These are phyloP conservation scores for Acanthurus tractus DNA, from an alignment of 2,797 vertebrate genomes.

Conservation along the genomic window DNA sequence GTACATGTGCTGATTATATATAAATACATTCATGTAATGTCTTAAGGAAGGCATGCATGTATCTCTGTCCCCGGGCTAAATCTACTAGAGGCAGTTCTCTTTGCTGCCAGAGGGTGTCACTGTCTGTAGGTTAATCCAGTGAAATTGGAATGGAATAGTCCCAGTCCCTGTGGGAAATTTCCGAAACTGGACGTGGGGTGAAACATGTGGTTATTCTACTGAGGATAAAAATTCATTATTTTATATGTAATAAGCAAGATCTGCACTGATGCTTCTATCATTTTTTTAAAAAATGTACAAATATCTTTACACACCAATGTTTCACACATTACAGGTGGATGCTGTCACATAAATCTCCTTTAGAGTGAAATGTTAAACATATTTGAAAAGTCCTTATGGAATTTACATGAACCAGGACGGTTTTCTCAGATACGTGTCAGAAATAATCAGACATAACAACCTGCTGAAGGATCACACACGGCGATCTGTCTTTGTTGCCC, in stretches of 20 bases:
- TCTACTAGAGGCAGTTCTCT: conserved; percentile 46
- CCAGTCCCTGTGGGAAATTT: conserved; percentile 2
- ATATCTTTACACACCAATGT: background rate
- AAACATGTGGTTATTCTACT: background rate
- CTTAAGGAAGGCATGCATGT: background rate
- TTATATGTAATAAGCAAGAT: background rate
- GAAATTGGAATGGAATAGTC: background rate
- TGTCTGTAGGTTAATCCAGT: conserved; percentile 53
- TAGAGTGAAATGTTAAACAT: background rate
- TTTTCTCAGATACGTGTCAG: conserved; percentile 32
- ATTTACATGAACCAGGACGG: conserved; percentile 10
- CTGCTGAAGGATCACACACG: conserved; percentile 56
- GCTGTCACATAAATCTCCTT: background rate
- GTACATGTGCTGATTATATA: background rate
- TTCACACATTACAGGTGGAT: background rate
- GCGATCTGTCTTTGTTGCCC: conserved; percentile 56
- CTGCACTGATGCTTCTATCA: background rate
- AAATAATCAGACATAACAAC: conserved; percentile 57
- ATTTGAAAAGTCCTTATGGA: background rate
- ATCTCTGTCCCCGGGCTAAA: background rate
- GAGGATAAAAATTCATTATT: background rate
- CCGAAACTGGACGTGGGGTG: background rate
- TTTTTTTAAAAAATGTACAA: background rate
- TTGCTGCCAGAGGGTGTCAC: conserved; percentile 78
- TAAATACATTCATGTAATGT: background rate